Percentiles rank a stretch among this genome's conserved stretches.
Conservation (phyloP, 2,888 invertebrate genomes). For the Selenia dentaria region DNA sequence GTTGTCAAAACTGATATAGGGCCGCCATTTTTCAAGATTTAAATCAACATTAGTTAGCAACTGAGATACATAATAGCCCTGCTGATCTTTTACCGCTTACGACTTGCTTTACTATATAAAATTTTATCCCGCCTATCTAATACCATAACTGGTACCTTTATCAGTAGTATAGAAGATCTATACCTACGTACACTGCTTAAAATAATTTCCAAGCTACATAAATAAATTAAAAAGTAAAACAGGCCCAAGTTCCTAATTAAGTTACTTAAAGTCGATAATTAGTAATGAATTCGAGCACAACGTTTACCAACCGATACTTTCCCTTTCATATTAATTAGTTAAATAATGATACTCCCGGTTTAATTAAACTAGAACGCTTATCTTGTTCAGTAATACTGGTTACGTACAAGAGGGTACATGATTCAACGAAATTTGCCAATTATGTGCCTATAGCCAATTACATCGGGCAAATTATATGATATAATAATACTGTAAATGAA, state of each 20-base stretch:
- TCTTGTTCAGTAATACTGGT: slow-evolving; percentile 9
- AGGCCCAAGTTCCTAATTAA: slow-evolving; percentile 4
- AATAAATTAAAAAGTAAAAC: slow-evolving; percentile 4
- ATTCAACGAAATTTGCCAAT: slow-evolving; percentile 34
- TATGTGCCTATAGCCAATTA: slow-evolving; percentile 40
- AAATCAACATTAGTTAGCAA: too few species aligned
- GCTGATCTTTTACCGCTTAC: too few species aligned
- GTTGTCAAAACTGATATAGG: too few species aligned
- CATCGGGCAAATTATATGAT: slow-evolving; percentile 26
- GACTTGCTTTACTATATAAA: too few species aligned
- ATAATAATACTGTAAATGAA: slow-evolving; percentile 43
- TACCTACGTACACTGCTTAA: too few species aligned
- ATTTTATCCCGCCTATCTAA: too few species aligned
- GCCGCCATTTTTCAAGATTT: too few species aligned
- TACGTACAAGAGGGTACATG: slow-evolving; percentile 8
- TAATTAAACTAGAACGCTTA: slow-evolving; percentile 12
- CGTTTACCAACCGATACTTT: slow-evolving; percentile 8
- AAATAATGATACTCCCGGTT: slow-evolving; percentile 9
- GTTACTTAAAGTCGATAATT: slow-evolving; percentile 8
- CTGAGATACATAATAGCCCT: too few species aligned
- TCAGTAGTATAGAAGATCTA: too few species aligned
- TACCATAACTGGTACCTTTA: too few species aligned
- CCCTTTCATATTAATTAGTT: slow-evolving; percentile 10
- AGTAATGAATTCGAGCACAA: slow-evolving; percentile 4
- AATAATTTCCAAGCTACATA: too few species aligned